phyloP scores from a whole-genome alignment of 1,140 invertebrate genomes.

The Pseudomyrmex cubaensis region DNA sequence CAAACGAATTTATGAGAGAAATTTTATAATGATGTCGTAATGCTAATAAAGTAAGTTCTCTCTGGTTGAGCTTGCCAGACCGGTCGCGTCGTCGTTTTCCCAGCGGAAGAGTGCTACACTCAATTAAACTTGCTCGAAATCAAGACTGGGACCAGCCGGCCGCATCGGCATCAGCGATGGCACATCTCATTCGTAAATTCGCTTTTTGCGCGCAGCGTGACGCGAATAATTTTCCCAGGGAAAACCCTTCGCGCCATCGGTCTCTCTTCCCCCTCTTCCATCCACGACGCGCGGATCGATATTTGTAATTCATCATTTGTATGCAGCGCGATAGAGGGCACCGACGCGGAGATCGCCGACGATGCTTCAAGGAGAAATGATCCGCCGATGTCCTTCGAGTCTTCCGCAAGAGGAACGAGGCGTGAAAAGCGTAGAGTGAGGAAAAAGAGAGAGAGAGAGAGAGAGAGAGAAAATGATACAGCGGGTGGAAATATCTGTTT shows the following conservation, averaged over 20 bases:
- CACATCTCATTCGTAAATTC: slow-evolving; percentile 79
- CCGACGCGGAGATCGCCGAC: slow-evolving; percentile 67
- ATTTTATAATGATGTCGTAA: slow-evolving; percentile 37
- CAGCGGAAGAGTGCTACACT: slow-evolving; percentile 77
- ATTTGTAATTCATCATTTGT: slow-evolving; percentile 85
- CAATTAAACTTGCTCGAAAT: slow-evolving; percentile 84
- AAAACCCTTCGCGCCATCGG: slow-evolving; percentile 54
- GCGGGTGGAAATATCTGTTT: slow-evolving; percentile 26
- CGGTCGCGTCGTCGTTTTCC: slow-evolving; percentile 68
- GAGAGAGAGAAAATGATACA: not conserved
- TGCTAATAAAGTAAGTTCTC: slow-evolving; percentile 62
- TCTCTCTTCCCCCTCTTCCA: slow-evolving; percentile 23
- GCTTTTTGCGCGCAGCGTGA: slow-evolving; percentile 75
- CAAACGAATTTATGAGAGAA: not conserved
- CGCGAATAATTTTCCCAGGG: slow-evolving; percentile 76
- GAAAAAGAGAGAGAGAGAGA: not conserved
- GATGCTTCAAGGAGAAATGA: slow-evolving; percentile 72
- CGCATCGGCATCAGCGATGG: slow-evolving; percentile 70
- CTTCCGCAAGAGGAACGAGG: not conserved
- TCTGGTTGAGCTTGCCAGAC: slow-evolving; percentile 62
- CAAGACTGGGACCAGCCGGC: slow-evolving; percentile 73
- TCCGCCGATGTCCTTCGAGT: slow-evolving; percentile 65
- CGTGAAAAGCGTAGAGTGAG: slow-evolving; percentile 35
- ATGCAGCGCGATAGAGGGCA: slow-evolving; percentile 81
- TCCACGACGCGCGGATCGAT: slow-evolving; percentile 78